phyloP scores from a whole-genome alignment of 2,113 vertebrate genomes.

The Chionis minor region DNA sequence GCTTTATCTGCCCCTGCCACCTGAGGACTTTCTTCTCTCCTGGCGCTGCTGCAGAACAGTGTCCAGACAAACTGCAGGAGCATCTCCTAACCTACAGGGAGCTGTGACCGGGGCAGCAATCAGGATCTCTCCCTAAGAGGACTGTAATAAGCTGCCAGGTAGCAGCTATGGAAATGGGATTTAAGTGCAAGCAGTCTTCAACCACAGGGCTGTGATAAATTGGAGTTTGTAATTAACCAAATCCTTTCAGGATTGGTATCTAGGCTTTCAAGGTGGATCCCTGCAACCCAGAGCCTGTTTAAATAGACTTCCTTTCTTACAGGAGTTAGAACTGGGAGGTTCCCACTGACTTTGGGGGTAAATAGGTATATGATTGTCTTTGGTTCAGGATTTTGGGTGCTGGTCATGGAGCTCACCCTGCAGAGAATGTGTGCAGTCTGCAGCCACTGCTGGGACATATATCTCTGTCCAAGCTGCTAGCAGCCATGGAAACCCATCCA shows the following conservation, averaged over 20 bases:
- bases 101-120: neutral
- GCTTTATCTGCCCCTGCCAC: neutral
- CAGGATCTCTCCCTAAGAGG: neutral
- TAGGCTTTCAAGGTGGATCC: neutral
- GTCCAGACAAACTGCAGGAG: neutral
- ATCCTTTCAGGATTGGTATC: neutral
- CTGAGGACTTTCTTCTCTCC: neutral
- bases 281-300: neutral
- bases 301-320: neutral
- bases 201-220: neutral
- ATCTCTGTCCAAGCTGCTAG: neutral
- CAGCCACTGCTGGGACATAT: neutral
- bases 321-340: neutral
- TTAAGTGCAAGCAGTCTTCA: neutral
- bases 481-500: neutral
- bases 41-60: neutral
- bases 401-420: neutral
- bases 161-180: neutral
- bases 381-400: neutral
- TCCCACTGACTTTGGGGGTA: neutral
- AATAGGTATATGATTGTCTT: neutral
- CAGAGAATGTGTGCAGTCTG: neutral
- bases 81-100: neutral
- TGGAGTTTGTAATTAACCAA: neutral
- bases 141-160: neutral